Evolutionary conservation across 2,888 invertebrate genomes (phyloP), one percentile per base, ranked within the genome.

Genomic region (Orthosia incerta): DNA sequence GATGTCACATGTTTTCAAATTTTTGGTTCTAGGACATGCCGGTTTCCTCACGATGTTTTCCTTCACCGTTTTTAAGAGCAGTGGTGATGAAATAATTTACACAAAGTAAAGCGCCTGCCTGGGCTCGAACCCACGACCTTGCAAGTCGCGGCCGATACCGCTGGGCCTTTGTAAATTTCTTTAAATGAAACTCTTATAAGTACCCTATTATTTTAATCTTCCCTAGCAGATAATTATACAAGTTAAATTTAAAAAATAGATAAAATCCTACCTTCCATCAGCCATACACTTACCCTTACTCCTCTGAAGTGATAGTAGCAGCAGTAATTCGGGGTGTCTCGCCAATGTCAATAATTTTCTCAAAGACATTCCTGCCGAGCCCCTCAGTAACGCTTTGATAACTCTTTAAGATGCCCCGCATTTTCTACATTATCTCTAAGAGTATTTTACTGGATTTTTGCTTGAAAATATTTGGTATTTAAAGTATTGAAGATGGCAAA

Each of bases 291-390:
- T 73, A 77, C 77, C 77, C 0, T 71, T 71, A 61, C n/a, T 56
- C 82, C 1, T 63, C 56, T 39, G n/a, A 76, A 87, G 84, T 89
- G 88, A 87, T 89, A 88, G 87, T 88, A 82, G 72, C 89, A 91
- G 88, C 74, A 78, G 82, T 82, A 91, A 94, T 93, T 90, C 92
- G 89, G 90, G 89, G 87, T 89, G 91, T 92, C 88, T 80, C 84
- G 88, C 84, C 89, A 86, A 93, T 93, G 92, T 89, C 82, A 93
- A 92, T 92, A 90, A 95, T 94, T 94, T 93, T 87, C 89, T 90
- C 94, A 95, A 95, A 95, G 93, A 93, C 91, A 96, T 96, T 95
- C 95, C 88, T 71, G 78, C 57, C 84, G 85, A 86, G 77, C 82
- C 82, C 84, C 87, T 85, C 82, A 86, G 91, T 89, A 89, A 90